Evolutionary conservation across 2,797 vertebrate genomes (phyloP).

Genomic region (Sebastes elongatus): DNA sequence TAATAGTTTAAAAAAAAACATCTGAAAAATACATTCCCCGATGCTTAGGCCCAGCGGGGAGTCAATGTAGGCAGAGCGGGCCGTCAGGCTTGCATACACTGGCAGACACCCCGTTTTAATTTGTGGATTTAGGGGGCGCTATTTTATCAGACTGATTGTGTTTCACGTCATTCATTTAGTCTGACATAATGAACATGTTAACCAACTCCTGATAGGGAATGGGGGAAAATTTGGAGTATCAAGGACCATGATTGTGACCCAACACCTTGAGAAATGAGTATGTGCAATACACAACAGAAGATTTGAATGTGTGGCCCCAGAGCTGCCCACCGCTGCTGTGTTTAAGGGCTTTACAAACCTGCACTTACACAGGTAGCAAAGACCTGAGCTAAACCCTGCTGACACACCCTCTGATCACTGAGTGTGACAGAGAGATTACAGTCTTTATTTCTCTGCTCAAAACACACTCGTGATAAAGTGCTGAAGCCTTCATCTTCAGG

Average conservation of each 20-base stretch:
- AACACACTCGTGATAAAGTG: neutral
- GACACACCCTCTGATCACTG: conserved; percentile 19
- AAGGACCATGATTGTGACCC: neutral
- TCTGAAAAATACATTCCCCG: neutral
- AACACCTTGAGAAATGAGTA: conserved; percentile 2
- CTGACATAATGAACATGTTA: neutral
- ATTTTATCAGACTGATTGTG: neutral
- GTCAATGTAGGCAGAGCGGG: no score
- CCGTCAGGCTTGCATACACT: no score
- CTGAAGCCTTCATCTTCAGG: neutral
- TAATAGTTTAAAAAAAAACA: no score
- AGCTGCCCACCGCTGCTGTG: conserved; percentile 13
- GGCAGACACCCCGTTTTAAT: neutral
- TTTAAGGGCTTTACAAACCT: conserved; percentile 59
- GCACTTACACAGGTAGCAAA: conserved; percentile 35
- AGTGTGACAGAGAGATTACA: neutral
- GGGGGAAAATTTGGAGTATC: neutral
- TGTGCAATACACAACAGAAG: neutral
- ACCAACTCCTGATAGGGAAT: neutral
- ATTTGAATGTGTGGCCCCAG: neutral
- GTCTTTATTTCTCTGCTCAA: neutral
- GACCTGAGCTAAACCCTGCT: neutral
- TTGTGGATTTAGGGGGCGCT: neutral
- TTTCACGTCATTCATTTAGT: neutral
- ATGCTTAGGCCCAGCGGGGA: no score